A percentile compares a stretch with the other conserved stretches of the same genome.
Conservation (phyloP, 2,797 vertebrate species). For the Pelobates cultripes region DNA sequence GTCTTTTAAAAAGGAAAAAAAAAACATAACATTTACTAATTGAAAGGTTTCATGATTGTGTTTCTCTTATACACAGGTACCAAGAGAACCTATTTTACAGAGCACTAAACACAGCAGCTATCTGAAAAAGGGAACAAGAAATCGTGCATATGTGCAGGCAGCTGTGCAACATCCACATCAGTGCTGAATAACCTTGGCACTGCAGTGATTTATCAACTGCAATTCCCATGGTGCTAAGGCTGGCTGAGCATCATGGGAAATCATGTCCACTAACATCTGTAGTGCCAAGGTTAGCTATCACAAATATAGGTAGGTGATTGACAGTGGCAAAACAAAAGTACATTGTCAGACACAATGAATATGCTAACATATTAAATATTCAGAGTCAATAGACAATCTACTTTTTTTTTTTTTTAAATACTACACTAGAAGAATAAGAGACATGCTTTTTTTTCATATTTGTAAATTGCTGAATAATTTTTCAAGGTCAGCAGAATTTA, state of each 20-base stretch:
- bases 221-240: too few relatives aligned
- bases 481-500: constrained; percentile 1
- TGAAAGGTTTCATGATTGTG: constrained; percentile 59
- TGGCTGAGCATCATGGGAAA: too few relatives aligned
- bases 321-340: constrained; percentile 41
- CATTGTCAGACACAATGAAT: constrained; percentile 27
- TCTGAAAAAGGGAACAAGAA: background rate
- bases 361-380: constrained; percentile 28
- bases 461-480: too few relatives aligned
- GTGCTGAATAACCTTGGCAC: too few relatives aligned
- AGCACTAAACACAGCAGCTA: background rate
- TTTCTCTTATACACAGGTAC: constrained; percentile 49
- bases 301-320: background rate
- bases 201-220: too few relatives aligned
- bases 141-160: background rate
- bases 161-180: too few relatives aligned
- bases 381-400: too few relatives aligned
- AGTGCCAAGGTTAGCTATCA: too few relatives aligned
- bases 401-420: too few relatives aligned
- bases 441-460: too few relatives aligned
- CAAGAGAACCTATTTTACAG: background rate
- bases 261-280: too few relatives aligned
- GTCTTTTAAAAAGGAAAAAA: constrained; percentile 57
- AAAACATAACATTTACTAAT: constrained; percentile 50
- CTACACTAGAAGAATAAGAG: too few relatives aligned